These are phyloP conservation scores for Macrochelys suwanniensis DNA, from an alignment of 2,797 vertebrate genomes.

Conservation along the genomic window DNA sequence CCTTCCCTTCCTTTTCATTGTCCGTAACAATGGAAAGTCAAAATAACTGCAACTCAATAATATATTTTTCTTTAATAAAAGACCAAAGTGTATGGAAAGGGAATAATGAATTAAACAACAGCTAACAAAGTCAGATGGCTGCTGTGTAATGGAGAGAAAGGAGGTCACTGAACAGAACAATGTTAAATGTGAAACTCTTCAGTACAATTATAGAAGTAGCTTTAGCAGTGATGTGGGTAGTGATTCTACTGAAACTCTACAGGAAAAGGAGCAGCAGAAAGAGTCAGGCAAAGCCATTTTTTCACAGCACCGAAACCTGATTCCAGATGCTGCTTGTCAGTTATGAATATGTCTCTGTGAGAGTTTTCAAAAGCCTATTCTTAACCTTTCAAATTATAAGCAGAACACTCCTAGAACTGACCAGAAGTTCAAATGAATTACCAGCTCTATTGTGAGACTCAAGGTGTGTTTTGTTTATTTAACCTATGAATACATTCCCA, in stretches of 20 bases:
- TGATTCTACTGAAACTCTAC: conserved; percentile 2
- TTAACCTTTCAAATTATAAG: neutral
- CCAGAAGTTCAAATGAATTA: neutral
- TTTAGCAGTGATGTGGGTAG: neutral
- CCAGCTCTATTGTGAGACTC: neutral
- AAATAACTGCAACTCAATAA: neutral
- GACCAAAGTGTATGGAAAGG: neutral
- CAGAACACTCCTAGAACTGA: neutral
- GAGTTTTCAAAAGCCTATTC: neutral
- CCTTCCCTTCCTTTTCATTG: neutral
- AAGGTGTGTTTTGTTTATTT: neutral
- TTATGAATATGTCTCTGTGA: neutral
- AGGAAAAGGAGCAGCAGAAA: conserved; percentile 22
- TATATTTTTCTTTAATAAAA: neutral
- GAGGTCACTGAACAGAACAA: neutral
- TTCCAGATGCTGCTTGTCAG: neutral
- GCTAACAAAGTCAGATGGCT: neutral
- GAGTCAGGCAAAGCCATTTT: neutral
- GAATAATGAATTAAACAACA: neutral
- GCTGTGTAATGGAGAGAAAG: neutral
- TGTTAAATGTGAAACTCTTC: neutral
- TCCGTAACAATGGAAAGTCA: neutral
- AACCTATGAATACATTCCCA: neutral
- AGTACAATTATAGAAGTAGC: neutral
- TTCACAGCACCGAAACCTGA: neutral